Base-by-base conservation (phyloP, 2,797 vertebrate species). In the Tinamus major region DNA sequence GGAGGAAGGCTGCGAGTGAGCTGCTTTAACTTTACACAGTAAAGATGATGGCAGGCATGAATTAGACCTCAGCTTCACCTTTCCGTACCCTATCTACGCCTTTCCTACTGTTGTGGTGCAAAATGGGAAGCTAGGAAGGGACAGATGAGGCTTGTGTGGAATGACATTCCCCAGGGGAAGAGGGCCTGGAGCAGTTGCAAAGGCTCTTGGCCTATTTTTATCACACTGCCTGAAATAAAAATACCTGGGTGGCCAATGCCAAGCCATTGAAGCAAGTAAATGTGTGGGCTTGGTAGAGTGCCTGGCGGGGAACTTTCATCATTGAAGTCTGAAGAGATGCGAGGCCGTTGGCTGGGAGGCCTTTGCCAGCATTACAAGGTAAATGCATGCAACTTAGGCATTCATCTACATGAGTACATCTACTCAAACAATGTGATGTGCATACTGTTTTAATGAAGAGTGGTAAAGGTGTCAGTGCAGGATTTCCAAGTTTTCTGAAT, bases 401-500 rank as follows among this genome's bases (percentile, higher is more conserved):
- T 77, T 33, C 21, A 35, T 70, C 26, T 76, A 2, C 76, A 39
- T 44, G 35, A 70, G 79, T 49, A n/a, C n/a, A n/a, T n/a, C n/a
- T n/a, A 24, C 55, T 85, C 55, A 61, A 84, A 74, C 15, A 10
- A 41, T 84, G 68, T 14, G 18, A 14, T 69, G 59, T 71, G 41
- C 33, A 3, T 55, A 1, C 56, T 42, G 58, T 85, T 91, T 70
- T 46, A 85, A 31, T 85, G 68, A 83, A 83, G 51, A 59, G 59
- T 51, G 37, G 23, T 62, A 80, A 84, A 63, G 51, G 70, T 70
- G 12, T 68, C 67, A 31, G 27, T 42, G 39, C 56, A 81, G 58
- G 46, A 5, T 85, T 90, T 84, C 76, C 91, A 18, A 95, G 70
- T 39, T 53, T 86, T 70, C 79, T 88, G 31, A 79, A 58, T 41